A percentile compares a stretch with the other conserved stretches of the same genome.
Evolutionary conservation across 2,797 vertebrate species (phyloP).

Genomic region (Pseudocheirus occidentalis): DNA sequence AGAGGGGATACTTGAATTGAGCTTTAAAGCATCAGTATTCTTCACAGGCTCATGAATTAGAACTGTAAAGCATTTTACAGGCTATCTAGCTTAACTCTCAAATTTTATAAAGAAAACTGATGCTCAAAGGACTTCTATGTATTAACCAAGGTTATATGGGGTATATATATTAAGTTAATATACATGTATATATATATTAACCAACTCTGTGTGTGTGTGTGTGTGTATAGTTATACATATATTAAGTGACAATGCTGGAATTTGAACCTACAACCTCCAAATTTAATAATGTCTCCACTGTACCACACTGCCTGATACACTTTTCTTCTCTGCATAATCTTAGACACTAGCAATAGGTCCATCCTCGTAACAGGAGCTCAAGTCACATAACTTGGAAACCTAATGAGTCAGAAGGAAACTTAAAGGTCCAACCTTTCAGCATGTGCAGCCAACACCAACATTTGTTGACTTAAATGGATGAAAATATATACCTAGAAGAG

Average conservation of each 20-base stretch:
- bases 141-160: not conserved
- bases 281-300: not conserved
- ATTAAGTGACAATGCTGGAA: not conserved
- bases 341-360: not conserved
- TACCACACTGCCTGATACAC: not conserved
- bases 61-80: not conserved
- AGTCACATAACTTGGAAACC: not conserved
- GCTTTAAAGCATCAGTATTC: not conserved
- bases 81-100: not conserved
- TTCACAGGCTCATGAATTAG: not conserved
- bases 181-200: no score
- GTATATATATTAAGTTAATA: no score
- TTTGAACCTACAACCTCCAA: not conserved
- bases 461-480: not conserved
- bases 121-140: not conserved
- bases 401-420: no score
- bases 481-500: not conserved
- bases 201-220: no score
- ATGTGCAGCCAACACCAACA: not conserved
- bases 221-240: no score
- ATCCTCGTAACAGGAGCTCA: not conserved
- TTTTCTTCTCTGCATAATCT: not conserved
- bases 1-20: not conserved
- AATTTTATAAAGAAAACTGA: not conserved
- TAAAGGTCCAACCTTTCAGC: not conserved